Conservation (phyloP, 2,797 vertebrate species). For the Typhlichthys subterraneus region DNA sequence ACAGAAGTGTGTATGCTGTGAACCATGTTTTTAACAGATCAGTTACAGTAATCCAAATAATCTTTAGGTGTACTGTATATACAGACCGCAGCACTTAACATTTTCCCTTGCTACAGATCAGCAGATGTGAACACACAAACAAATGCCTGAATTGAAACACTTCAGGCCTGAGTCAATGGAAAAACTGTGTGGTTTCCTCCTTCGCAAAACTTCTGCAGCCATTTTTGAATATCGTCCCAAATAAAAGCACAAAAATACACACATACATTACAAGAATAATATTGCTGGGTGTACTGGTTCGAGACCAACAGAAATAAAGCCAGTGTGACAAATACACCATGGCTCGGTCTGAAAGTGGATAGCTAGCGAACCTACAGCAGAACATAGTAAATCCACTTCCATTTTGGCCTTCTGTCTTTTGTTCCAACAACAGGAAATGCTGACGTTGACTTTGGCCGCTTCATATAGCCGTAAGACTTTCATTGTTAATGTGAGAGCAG, state of each 20-base stretch:
- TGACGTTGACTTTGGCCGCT: constrained; percentile 86
- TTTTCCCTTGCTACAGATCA: constrained; percentile 40
- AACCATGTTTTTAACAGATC: not conserved
- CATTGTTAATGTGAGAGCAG: constrained; percentile 86
- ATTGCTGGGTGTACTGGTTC: constrained; percentile 39
- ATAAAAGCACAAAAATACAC: constrained; percentile 42
- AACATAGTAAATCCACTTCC: constrained; percentile 77
- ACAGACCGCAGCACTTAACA: constrained; percentile 6
- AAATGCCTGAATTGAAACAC: constrained; percentile 32
- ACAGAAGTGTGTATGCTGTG: not conserved
- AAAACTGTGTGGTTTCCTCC: constrained; percentile 21
- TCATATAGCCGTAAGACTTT: constrained; percentile 82
- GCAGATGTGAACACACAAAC: constrained; percentile 49
- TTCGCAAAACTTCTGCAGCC: constrained; percentile 28
- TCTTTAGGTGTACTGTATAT: not conserved
- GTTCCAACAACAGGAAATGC: constrained; percentile 82
- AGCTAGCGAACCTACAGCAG: constrained; percentile 74
- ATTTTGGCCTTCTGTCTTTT: constrained; percentile 67
- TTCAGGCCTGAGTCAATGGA: constrained; percentile 45
- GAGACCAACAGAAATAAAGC: constrained; percentile 61
- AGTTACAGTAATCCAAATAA: constrained; percentile 8
- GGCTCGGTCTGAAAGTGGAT: constrained; percentile 67
- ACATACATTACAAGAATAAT: constrained; percentile 59
- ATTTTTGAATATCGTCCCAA: constrained; percentile 40
- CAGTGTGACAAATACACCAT: constrained; percentile 42